Base-by-base conservation (phyloP, 1,140 invertebrate genomes). In the Druon quercuslanigerum region DNA sequence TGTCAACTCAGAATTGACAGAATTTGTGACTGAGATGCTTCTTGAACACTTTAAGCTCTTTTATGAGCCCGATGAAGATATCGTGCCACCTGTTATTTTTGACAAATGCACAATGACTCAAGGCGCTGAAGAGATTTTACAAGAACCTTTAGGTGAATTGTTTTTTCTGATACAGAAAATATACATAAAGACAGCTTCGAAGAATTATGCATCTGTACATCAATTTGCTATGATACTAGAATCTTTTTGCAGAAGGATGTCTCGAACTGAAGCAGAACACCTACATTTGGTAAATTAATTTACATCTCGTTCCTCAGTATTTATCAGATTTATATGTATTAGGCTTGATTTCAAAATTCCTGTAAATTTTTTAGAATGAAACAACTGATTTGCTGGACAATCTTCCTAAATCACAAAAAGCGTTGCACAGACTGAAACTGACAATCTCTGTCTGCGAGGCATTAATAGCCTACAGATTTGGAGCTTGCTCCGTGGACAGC, bases 21-120 rank as follows among this genome's bases (percentile, higher is more conserved):
- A 92, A 51, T 77, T 88, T 3, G 82, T 93, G 6, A 75, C 92
- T 17, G 92, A 93, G 57, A 84, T 93, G 76, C 77, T 93, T 8
- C 72, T 92, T n/a, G 90, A 91, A 0, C 92, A 93, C 51, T 88
- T 93, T 2, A 86, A 80, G 50, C 87, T 89, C 4, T 93, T 91
- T 71, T 84, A 92, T 2, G 86, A 92, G 74, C 78, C 87, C 0
- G 88, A 91, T 13, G 86, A 90, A 60, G 79, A 88, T 16, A 73
- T 89, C 1, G 54, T 87, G 0, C 83, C 85, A 8, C 88, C 90
- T 0, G 8, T 93, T 25, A 79, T 90, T 20, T 85, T 93, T 12
- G 90, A 93, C 2, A 89, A 93, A 17, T 93, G 92, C 73, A 86
- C 90, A 3, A 81, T 87, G n/a, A 51, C 87, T 13, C 88, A 86